A percentile compares a stretch with the other conserved stretches of the same genome.
phyloP scores from a whole-genome alignment of 2,888 invertebrate genomes.

The Prostheceraeus crozeri region DNA sequence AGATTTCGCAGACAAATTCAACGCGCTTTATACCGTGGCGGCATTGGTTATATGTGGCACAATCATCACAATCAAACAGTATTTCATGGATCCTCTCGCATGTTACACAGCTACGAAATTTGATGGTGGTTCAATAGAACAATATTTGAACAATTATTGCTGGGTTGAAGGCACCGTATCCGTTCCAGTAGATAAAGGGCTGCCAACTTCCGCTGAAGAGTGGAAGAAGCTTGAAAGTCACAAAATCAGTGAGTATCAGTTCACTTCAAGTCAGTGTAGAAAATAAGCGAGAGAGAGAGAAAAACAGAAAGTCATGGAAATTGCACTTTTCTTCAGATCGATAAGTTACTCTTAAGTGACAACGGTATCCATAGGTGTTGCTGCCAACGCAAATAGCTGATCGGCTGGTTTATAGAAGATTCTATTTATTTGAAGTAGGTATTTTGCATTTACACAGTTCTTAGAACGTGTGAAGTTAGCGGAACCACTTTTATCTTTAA shows the following conservation, averaged over 20 bases:
- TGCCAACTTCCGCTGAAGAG: slow-evolving; percentile 19
- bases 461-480: no score
- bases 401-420: no score
- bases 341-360: no score
- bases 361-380: no score
- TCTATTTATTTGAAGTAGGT: no score
- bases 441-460: no score
- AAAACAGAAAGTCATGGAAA: no score
- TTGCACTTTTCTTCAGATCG: no score
- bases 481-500: no score
- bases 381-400: no score
- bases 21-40: slow-evolving; percentile 33
- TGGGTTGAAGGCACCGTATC: slow-evolving; percentile 38
- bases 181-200: neutral
- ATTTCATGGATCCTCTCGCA: slow-evolving; percentile 30
- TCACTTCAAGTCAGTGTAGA: neutral
- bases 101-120: slow-evolving; percentile 34
- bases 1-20: slow-evolving; percentile 38
- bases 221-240: slow-evolving; percentile 25
- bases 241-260: slow-evolving; percentile 32
- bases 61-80: slow-evolving; percentile 30
- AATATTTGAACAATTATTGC: slow-evolving; percentile 36
- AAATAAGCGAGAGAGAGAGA: no score
- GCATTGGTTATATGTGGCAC: slow-evolving; percentile 24
- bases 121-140: slow-evolving; percentile 20